Evolutionary conservation across 1,140 invertebrate species (phyloP), one percentile per base, ranked within the genome.

Genomic region (Lucilia sericata): DNA sequence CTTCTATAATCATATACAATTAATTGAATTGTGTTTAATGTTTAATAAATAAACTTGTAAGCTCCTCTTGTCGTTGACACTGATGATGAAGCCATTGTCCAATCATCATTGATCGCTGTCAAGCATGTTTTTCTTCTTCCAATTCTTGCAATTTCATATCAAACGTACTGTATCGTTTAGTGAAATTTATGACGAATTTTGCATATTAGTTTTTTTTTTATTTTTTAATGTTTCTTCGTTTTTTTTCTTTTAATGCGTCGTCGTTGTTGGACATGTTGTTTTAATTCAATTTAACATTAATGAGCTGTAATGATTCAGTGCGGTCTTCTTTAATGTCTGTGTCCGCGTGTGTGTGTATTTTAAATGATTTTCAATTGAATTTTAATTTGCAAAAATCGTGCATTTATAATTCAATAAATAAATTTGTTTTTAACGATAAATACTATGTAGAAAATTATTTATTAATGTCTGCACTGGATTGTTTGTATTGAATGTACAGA

Each of bases 371-470:
- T n/a, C 65, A 70, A 70, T 70, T 70, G 65, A 70, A 70, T 70
- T 70, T 70, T 70, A 70, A 70, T 70, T 70, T 70, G 65, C n/a
- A 70, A 70, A 60, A 70, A 70, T 70, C 65, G n/a, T 70, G 65
- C 65, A 70, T 55, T 55, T 55, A 55, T n/a, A 70, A 70, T 70
- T 25, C 65, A 70, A 70, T 70, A 21, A 70, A 60, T 17, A 60
- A 60, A 60, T 60, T 17, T 60, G 13, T 42, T 42, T 42, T 42
- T 42, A 42, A 42, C 42, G 7, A 42, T 42, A 42, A 42, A 42
- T 42, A 42, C 42, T 30, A 30, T 30, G 25, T 30, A 2, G 25
- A 10, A 42, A 42, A 42, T 42, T 42, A 42, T 42, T 42, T 42
- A 42, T 42, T 42, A 42, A 42, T 42, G 42, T 42, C 42, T 42